phyloP scores from a whole-genome alignment of 2,888 invertebrate species.

The Morpho deidamia region DNA sequence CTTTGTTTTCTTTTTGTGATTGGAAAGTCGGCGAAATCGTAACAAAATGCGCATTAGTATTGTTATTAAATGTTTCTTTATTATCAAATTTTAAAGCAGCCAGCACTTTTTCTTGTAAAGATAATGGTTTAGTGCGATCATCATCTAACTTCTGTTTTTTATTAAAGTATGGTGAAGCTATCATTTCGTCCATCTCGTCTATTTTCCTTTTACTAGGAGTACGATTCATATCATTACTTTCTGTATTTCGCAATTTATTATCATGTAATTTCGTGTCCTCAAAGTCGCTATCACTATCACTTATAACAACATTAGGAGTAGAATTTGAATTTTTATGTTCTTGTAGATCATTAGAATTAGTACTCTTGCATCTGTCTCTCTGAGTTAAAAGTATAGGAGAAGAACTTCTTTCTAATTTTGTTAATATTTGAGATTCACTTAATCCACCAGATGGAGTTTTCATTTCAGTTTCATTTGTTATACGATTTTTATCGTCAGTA shows the following conservation, averaged over 20 bases:
- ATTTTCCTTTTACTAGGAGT: conserved; percentile 45
- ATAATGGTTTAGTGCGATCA: conserved; percentile 31
- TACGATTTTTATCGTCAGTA: conserved; percentile 31
- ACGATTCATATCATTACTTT: conserved; percentile 17
- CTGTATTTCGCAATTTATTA: conserved; percentile 34
- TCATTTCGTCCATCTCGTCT: conserved; percentile 30
- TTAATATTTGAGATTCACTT: too few species aligned
- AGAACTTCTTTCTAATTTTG: conserved; percentile 39
- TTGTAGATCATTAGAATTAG: conserved; percentile 3
- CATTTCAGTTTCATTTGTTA: conserved; percentile 12
- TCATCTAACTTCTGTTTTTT: conserved; percentile 51
- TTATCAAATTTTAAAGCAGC: conserved; percentile 47
- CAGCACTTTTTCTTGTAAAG: conserved; percentile 53
- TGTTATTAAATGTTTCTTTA: conserved; percentile 31
- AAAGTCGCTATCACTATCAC: conserved; percentile 63
- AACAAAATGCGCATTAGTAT: conserved; percentile 36
- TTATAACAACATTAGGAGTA: conserved; percentile 39
- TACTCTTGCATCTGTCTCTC: conserved; percentile 35
- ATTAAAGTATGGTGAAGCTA: conserved; percentile 58
- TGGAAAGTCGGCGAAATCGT: conserved; percentile 33
- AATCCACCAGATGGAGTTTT: background rate
- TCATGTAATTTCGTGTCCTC: conserved; percentile 36
- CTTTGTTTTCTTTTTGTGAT: conserved; percentile 52
- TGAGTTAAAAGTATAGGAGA: conserved; percentile 35
- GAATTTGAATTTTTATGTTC: conserved; percentile 2